These are phyloP conservation scores for Archivesica marissinica DNA, from an alignment of 1,140 invertebrate species.

Conservation along the genomic window DNA sequence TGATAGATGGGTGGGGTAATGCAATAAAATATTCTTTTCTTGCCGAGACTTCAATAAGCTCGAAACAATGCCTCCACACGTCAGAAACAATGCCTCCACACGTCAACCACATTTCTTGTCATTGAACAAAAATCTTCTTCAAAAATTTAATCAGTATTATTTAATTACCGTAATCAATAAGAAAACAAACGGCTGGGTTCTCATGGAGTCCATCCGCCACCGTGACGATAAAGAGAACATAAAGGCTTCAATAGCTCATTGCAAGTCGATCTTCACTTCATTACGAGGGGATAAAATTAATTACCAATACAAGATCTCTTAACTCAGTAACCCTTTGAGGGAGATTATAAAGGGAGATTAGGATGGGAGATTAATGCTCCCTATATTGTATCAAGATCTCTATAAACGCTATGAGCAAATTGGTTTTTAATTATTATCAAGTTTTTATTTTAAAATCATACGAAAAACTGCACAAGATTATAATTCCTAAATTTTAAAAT, in stretches of 20 bases:
- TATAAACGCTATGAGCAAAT: background rate
- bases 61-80: no score
- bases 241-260: background rate
- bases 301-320: constrained; percentile 1
- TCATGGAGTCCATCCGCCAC: background rate
- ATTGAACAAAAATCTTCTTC: background rate
- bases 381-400: background rate
- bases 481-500: no score
- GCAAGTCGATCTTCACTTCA: constrained; percentile 38
- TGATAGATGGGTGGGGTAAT: no score
- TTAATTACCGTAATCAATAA: constrained; percentile 35
- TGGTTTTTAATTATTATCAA: background rate
- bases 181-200: constrained; percentile 23
- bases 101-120: background rate
- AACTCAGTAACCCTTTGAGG: background rate
- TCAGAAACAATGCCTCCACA: no score
- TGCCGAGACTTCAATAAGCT: no score
- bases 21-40: no score
- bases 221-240: background rate
- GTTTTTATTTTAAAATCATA: no score
- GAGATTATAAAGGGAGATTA: no score
- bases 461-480: no score
- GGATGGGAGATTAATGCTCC: no score
- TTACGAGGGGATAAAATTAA: constrained; percentile 36
- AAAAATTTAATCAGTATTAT: constrained; percentile 59